phyloP scores from a whole-genome alignment of 53 echinoderm and acorn worm species.

The Holothuria leucospilota region DNA sequence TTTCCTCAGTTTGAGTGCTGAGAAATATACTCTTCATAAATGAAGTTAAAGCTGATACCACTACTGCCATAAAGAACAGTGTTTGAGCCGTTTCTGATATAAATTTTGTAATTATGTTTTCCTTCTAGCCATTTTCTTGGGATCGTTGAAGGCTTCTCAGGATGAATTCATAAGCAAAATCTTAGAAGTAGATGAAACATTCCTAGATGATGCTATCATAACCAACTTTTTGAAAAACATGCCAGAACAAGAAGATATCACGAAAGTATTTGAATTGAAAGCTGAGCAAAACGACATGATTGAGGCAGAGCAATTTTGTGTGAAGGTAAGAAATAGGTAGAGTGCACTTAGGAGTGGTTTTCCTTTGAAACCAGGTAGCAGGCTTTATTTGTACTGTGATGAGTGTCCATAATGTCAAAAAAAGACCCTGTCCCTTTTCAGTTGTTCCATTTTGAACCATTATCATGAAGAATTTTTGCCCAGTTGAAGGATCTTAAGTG shows the following conservation, averaged over 20 bases:
- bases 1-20: no score
- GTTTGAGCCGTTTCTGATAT: not conserved
- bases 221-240: slow-evolving; percentile 82
- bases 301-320: slow-evolving; percentile 96
- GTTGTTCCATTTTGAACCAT: no score
- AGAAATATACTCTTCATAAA: no score
- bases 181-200: slow-evolving; percentile 84
- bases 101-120: not conserved
- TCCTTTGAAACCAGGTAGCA: no score
- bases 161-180: slow-evolving; percentile 85
- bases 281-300: slow-evolving; percentile 90
- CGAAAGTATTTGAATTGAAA: slow-evolving; percentile 67
- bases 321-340: slow-evolving; percentile 59
- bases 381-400: no score
- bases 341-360: no score
- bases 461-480: no score
- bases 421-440: no score
- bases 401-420: no score
- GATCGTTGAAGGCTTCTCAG: slow-evolving; percentile 79
- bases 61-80: not conserved
- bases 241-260: slow-evolving; percentile 82
- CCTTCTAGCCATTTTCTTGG: slow-evolving; percentile 80
- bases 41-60: no score
- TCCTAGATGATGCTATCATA: slow-evolving; percentile 78
- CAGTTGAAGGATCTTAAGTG: no score